Evolutionary conservation across 2,113 vertebrate species (phyloP).

Genomic region (Dicrurus megarhynchus): DNA sequence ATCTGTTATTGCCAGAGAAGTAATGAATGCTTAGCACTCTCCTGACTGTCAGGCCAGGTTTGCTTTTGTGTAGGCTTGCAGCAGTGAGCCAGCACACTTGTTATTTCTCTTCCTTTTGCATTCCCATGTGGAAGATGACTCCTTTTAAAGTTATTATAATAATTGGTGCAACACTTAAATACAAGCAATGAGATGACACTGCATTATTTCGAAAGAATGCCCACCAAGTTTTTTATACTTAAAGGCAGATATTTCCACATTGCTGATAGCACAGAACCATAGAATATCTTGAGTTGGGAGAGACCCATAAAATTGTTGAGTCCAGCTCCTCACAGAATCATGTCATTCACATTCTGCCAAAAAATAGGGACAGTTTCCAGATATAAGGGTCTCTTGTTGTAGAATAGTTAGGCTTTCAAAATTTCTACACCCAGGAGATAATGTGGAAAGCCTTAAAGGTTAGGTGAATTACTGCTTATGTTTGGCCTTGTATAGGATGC

Average conservation of each 20-base stretch:
- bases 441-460: not conserved
- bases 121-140: not conserved
- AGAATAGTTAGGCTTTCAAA: not conserved
- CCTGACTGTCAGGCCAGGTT: not conserved
- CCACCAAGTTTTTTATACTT: not conserved
- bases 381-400: not conserved
- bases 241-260: not conserved
- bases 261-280: not conserved
- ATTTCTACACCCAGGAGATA: not conserved
- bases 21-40: not conserved
- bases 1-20: not conserved
- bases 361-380: not conserved
- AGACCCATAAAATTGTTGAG: not conserved
- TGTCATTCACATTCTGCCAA: not conserved
- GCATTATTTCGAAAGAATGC: not conserved
- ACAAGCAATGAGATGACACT: not conserved
- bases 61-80: not conserved
- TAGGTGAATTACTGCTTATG: not conserved
- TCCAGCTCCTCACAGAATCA: not conserved
- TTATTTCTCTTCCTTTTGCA: not conserved
- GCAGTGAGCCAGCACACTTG: not conserved
- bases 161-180: not conserved
- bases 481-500: not conserved
- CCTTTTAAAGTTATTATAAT: not conserved
- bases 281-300: rapidly evolving